These are phyloP conservation scores for Pyxicephalus adspersus DNA, from an alignment of 2,113 vertebrate species.

Conservation along the genomic window DNA sequence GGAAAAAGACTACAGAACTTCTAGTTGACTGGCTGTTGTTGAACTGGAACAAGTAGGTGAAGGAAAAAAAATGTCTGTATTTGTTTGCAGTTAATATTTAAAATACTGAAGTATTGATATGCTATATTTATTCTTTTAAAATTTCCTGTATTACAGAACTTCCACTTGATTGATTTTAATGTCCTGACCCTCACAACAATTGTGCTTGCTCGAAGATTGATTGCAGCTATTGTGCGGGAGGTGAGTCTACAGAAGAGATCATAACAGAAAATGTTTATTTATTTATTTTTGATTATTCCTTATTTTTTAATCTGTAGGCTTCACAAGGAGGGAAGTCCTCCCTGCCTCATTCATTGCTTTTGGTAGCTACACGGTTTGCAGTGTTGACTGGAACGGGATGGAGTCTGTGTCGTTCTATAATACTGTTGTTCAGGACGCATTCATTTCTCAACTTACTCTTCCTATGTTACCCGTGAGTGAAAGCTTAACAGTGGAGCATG, in stretches of 20 bases:
- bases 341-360: conserved; percentile 88
- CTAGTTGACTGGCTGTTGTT: no score
- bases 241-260: conserved; percentile 67
- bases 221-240: conserved; percentile 94
- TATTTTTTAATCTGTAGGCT: conserved; percentile 72
- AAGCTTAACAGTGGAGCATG: not conserved
- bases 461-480: conserved; percentile 97
- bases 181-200: conserved; percentile 93
- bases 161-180: conserved; percentile 98
- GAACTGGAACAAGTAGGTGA: no score
- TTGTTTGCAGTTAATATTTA: no score
- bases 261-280: not conserved
- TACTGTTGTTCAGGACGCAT: conserved; percentile 94
- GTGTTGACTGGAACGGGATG: conserved; percentile 94
- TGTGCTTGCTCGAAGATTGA: conserved; percentile 90
- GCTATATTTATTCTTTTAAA: no score
- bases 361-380: conserved; percentile 91
- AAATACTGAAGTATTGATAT: no score
- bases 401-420: conserved; percentile 93
- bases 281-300: conserved; percentile 30
- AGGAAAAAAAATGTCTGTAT: no score
- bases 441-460: conserved; percentile 96
- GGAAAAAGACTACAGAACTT: no score
- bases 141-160: conserved; percentile 80
- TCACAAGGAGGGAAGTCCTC: conserved; percentile 93